Evolutionary conservation across 1,140 invertebrate genomes (phyloP), one percentile per base, ranked within the genome.

Genomic region (Cyclargus thomasi): DNA sequence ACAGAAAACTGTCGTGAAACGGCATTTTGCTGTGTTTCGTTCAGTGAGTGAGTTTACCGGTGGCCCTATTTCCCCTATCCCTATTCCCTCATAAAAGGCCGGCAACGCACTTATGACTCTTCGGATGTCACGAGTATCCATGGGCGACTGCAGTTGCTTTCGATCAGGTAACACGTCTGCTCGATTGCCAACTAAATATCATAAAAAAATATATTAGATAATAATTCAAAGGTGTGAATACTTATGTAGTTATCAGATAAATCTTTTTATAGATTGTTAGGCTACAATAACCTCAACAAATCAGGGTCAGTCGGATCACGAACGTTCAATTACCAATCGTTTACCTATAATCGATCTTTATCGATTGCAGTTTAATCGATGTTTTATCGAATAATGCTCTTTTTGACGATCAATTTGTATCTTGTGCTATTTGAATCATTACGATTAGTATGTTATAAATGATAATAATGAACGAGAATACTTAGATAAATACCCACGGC

Each of bases 331-430:
- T 59, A 59, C 55, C 18, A 59, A 59, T 59, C 55, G 55, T 59
- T 59, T 59, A 59, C 55, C 17, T 59, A 59, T 59, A 59, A 59
- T 59, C 55, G 55, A 59, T 59, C 55, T 59, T 59, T 59, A 59
- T 59, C 55, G 18, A 20, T 59, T 59, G 55, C 55, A 59, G 21
- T 59, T 59, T 20, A 59, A 59, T 59, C 55, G 55, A 59, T 59
- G 17, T 59, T 59, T 59, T 59, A 59, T 59, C 55, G 18, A 59
- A 20, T 59, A 59, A 59, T 59, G 18, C n/a, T 47, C 0, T 47
- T 47, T 47, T 47, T 47, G 14, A 47, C 5, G 14, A 47, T 47
- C 39, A 47, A 47, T 47, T 47, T 47, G 39, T 47, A 47, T 16
- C 39, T 47, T 16, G 39, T 14, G 11, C 7, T 16, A 47, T 47